A percentile compares a stretch with the other conserved stretches of the same genome.
phyloP scores from a whole-genome alignment of 2,113 vertebrate genomes.

The Numida meleagris region DNA sequence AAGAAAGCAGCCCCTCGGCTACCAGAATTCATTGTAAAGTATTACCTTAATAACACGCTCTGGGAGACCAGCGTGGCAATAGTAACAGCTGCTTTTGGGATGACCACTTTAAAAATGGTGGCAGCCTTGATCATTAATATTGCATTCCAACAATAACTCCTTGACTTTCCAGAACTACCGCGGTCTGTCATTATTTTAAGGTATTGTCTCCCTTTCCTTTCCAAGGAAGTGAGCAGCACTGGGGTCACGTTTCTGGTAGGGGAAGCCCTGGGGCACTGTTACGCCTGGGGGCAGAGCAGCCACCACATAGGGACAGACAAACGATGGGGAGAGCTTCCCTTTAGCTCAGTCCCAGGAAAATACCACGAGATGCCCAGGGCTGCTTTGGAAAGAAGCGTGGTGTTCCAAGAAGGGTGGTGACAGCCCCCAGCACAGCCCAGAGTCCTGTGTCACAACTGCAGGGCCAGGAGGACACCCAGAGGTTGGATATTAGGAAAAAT shows the following conservation, averaged over 20 bases:
- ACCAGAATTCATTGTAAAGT: slow-evolving; percentile 36
- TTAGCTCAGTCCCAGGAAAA: not conserved
- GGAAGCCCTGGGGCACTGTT: not conserved
- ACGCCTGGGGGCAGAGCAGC: not conserved
- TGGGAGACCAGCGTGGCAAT: slow-evolving; percentile 43
- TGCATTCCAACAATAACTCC: slow-evolving; percentile 51
- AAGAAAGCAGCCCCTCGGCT: slow-evolving; percentile 54
- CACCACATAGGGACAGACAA: not conserved
- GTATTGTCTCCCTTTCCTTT: not conserved
- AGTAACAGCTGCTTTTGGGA: slow-evolving; percentile 63
- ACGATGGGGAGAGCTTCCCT: not conserved
- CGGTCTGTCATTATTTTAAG: not conserved
- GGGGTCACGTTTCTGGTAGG: not conserved
- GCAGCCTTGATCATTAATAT: slow-evolving; percentile 44
- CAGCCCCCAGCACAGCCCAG: not conserved
- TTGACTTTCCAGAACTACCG: slow-evolving; percentile 23
- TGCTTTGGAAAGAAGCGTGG: not conserved
- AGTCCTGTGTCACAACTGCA: not conserved
- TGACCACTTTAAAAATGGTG: slow-evolving; percentile 43
- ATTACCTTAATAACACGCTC: slow-evolving; percentile 63
- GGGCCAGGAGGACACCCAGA: not conserved
- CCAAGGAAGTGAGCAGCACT: accelerated
- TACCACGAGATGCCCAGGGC: not conserved
- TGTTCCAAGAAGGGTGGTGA: not conserved
- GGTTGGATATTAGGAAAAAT: too few species aligned